Evolutionary conservation across 1,140 invertebrate species (phyloP), one percentile per base, ranked within the genome.

Genomic region (Polyergus mexicanus): DNA sequence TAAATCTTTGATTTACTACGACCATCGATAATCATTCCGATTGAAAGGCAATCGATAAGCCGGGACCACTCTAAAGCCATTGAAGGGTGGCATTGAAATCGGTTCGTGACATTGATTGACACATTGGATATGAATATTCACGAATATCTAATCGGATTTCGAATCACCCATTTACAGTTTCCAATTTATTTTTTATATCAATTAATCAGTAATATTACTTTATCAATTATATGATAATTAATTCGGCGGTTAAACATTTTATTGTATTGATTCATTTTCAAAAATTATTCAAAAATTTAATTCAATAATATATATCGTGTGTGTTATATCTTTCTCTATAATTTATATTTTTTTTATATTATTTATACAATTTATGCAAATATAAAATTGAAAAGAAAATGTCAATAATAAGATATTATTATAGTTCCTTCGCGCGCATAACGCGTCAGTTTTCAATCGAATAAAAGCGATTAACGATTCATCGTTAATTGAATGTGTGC

Each of bases 81-180:
- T 51, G 47, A 51, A 51, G n/a, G 22, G n/a, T 44, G 56, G 2
- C 22, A 63, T 62, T 63, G 56, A 28, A 76, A 76, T 44, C 32
- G 3, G 7, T 51, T 8, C 32, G 5, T 75, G n/a, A 60, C 56
- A 7, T 63, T 76, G 56, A 63, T 76, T 76, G 22, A 63, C 25
- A 63, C 22, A 76, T 76, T 62, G 16, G 22, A n/a, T 76, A 76
- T 62, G 58, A 76, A 76, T 44, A 76, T 76, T 76, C 56, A 62
- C n/a, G 10, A 41, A 28, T 16, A 51, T 51, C 3, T 76, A 41
- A 76, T 63, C 16, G 25, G 58, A 76, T 28, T 63, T 76, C 16
- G 16, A 41, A 13, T n/a, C 8, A 62, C 13, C 38, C 10, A 32
- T 76, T 63, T 66, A 41, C 65, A 66, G 13, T 66, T 76, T 32